Base-by-base conservation (phyloP, 2,888 invertebrate genomes). In the Drosophila gaucha region DNA sequence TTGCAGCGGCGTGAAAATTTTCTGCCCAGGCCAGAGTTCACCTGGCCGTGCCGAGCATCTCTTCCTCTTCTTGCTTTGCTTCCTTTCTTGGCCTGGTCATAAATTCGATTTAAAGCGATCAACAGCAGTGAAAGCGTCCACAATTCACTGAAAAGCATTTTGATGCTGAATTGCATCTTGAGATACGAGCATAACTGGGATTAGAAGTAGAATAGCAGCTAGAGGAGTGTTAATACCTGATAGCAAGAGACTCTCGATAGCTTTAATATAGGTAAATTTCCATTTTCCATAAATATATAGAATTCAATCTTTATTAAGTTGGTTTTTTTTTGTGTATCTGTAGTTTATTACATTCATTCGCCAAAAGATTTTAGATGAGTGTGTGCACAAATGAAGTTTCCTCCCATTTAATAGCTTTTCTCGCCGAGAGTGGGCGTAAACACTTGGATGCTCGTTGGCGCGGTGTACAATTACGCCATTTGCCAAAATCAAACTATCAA, bases 401-500 rank as follows among this genome's bases (percentile, higher is more conserved):
- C 12, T 6, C 14, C 18, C 44, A 24, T 24, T 26, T 24, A 16
- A 35, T 33, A 8, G 43, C 8, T 28, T 18, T 30, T 26, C 8
- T 20, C 5, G 8, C 6, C 26, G 9, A 9, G 26, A 39, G 67
- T 67, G 51, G 72, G 76, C 54, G 64, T 63, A 18, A 55, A 33
- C 41, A 38, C 41, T 51, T 43, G 52, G 36, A 12, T 31, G 44
- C 18, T 44, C 30, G 33, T 46, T 54, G 46, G 28, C 18, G 28
- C 22, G 36, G 14, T 8, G 54, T 22, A 44, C 52, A 74, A 84
- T 80, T 86, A 74, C 83, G 75, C 64, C 82, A 87, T 86, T 84
- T 80, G 85, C 64, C 65, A 82, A 78, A 82, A 87, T 68, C 86
- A 74, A 86, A 86, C 83, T 66, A 83, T 79, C 88, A 88, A 86